These are phyloP conservation scores for Xiphophorus hellerii DNA, from an alignment of 2,113 vertebrate genomes.

Conservation along the genomic window DNA sequence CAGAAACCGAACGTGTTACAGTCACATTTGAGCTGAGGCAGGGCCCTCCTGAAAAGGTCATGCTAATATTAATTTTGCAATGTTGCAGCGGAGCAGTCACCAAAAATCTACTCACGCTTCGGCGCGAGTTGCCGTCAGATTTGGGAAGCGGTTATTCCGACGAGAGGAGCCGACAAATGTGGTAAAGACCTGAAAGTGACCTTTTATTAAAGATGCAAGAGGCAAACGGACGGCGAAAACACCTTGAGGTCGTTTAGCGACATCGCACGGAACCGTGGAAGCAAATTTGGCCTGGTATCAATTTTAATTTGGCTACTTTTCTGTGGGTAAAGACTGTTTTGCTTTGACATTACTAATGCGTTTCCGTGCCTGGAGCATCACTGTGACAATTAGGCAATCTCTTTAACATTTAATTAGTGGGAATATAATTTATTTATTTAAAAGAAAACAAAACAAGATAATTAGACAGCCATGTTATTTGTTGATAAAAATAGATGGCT, in stretches of 20 bases:
- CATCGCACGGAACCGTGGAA: conserved; percentile 11
- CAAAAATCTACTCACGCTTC: conserved; percentile 45
- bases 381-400: neutral
- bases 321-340: neutral
- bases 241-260: neutral
- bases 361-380: neutral
- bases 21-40: neutral
- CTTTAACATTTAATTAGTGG: conserved; percentile 16
- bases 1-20: conserved; percentile 44
- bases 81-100: conserved; percentile 29
- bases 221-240: conserved; percentile 4
- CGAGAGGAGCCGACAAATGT: conserved; percentile 10
- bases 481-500: neutral
- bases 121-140: conserved; percentile 47
- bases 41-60: conserved; percentile 1
- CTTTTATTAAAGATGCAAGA: conserved; percentile 11
- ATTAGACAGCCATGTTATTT: neutral
- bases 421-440: neutral
- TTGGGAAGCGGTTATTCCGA: conserved; percentile 31
- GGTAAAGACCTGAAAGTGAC: conserved; percentile 16
- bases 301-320: conserved; percentile 1
- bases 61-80: conserved; percentile 68
- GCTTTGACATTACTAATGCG: conserved; percentile 12
- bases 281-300: neutral
- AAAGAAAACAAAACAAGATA: neutral